phyloP scores from a whole-genome alignment of 1,140 invertebrate species.

The Orius laevigatus region DNA sequence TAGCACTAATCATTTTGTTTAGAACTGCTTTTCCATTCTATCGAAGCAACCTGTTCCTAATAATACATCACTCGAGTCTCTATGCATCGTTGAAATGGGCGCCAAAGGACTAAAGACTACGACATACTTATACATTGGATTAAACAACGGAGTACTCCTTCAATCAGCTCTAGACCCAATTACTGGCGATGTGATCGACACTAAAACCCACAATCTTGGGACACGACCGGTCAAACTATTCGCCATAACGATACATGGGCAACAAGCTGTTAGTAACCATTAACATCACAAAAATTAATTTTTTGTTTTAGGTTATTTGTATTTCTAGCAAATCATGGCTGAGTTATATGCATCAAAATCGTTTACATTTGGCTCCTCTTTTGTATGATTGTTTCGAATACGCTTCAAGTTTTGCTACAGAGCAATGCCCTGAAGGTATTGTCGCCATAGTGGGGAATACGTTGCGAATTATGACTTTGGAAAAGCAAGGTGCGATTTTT shows the following conservation, averaged over 20 bases:
- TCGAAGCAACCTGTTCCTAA: conserved; percentile 96
- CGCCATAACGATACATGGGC: conserved; percentile 84
- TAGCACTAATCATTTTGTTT: conserved; percentile 16
- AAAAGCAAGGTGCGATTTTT: conserved; percentile 96
- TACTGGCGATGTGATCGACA: conserved; percentile 93
- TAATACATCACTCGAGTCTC: conserved; percentile 87
- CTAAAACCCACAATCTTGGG: conserved; percentile 87
- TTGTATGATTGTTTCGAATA: conserved; percentile 95
- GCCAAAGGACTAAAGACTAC: conserved; percentile 42
- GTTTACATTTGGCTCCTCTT: conserved; percentile 86
- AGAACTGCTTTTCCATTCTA: conserved; percentile 78
- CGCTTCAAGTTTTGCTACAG: conserved; percentile 93
- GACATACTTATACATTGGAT: conserved; percentile 92
- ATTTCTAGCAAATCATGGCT: conserved; percentile 97
- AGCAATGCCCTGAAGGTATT: conserved; percentile 98
- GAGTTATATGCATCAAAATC: conserved; percentile 95
- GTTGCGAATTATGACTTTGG: conserved; percentile 91
- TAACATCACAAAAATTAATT: too few relatives aligned
- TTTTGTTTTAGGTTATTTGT: conserved; percentile 54
- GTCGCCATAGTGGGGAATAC: conserved; percentile 98
- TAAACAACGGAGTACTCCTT: conserved; percentile 92
- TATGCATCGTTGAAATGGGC: conserved; percentile 90
- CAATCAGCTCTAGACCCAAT: conserved; percentile 94
- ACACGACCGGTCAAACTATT: conserved; percentile 92
- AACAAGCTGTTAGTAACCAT: conserved; percentile 59